Base-by-base conservation (phyloP, 35 echinoderm and acorn worm genomes). In the Chiridota heheva region DNA sequence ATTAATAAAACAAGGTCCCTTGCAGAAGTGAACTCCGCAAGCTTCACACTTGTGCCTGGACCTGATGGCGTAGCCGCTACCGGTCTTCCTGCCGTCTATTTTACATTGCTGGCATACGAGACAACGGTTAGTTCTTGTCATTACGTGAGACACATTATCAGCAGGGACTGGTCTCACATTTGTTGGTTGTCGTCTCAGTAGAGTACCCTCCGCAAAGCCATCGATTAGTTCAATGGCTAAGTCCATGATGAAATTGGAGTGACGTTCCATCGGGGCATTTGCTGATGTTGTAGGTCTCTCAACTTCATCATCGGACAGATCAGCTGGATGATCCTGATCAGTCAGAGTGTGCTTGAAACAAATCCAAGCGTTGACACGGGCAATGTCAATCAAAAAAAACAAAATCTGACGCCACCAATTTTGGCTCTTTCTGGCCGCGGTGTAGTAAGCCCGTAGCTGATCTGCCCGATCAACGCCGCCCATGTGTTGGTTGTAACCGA, bases 381-480 rank as follows among this genome's bases (percentile, higher is more conserved):
- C 5, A 2, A 74, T 47, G 56, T 85, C 82, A 7, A 85, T 75
- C 16, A 75, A 55, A 40, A 85, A 85, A 26, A 61, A 85, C 5
- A 85, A 58, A 15, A 85, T 33, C 57, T 85, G 32, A 34, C 43
- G 36, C 82, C 82, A 85, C 82, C 82, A 85, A 4, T 6, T 72
- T 15, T 85, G 46, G 18, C 46, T 25, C 35, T 85, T 73, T 35
- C 82, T 58, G 18, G 48, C 34, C 18, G 36, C 43, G 51, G 68
- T 60, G 53, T 72, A 64, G 66, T 81, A 81, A 0, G 45, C 10
- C 4, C 36, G 63, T 2, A 88, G 64, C 37, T 88, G 86, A 42
- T 88, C 86, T 16, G 75, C 63, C 24, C 58, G 28, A 36, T 88
- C 86, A 4, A 88, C 86, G 0, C 86, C 86, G 3, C 76, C 66